A percentile compares a stretch with the other conserved stretches of the same genome.
Conservation (phyloP, 2,797 vertebrate genomes). For the Girardinus metallicus region DNA sequence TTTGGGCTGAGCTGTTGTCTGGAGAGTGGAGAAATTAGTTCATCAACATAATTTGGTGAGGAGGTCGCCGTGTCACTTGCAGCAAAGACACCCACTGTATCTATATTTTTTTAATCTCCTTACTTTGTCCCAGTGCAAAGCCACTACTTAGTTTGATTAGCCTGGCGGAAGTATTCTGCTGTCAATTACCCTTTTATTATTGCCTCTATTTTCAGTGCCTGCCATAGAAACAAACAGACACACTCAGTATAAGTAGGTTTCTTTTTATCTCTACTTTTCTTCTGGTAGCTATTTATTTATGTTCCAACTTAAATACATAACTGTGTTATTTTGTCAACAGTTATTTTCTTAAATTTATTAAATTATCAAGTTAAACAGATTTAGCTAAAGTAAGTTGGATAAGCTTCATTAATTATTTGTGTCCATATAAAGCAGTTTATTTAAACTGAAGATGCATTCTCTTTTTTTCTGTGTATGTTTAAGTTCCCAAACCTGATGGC, state of each 20-base stretch:
- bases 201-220: conserved; percentile 29
- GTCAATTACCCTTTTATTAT: conserved; percentile 54
- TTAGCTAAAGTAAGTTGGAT: too few relatives aligned
- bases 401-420: too few relatives aligned
- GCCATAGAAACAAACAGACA: not conserved
- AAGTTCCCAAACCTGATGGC: not conserved
- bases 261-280: not conserved
- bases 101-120: conserved; percentile 32
- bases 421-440: too few relatives aligned
- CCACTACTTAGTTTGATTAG: conserved; percentile 57
- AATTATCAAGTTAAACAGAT: too few relatives aligned
- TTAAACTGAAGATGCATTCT: too few relatives aligned
- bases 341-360: too few relatives aligned
- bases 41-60: conserved; percentile 22
- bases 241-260: not conserved
- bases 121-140: conserved; percentile 54
- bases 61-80: conserved; percentile 29
- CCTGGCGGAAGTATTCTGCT: conserved; percentile 29
- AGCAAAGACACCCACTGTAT: conserved; percentile 17
- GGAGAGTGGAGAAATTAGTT: conserved; percentile 7
- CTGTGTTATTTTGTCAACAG: too few relatives aligned
- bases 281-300: too few relatives aligned
- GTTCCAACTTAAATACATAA: too few relatives aligned
- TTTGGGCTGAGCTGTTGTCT: conserved; percentile 18
- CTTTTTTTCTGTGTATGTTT: not conserved